Base-by-base conservation (phyloP, 2,797 vertebrate genomes). In the Huso huso region DNA sequence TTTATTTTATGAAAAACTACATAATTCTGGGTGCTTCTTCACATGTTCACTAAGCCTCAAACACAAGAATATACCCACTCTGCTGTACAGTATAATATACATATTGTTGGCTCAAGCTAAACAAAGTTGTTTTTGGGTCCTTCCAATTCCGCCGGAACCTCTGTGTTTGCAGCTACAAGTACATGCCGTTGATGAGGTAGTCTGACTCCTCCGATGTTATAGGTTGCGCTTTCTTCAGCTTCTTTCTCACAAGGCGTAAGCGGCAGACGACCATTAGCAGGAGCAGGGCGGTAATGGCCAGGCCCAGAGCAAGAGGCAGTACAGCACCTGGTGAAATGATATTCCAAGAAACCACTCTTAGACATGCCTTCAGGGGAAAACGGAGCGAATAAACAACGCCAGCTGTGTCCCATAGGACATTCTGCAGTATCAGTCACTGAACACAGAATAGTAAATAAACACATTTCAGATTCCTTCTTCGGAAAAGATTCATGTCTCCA, bases 101-200 rank as follows among this genome's bases (percentile, higher is more conserved):
- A 37, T 37, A 37, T 37, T 37, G 23, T 37, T 37, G 23, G 23
- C 23, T 37, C 2, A 37, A 37, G 23, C 23, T 37, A 37, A 37
- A 37, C 23, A 37, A 37, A 37, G 23, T 37, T 37, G 23, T 18
- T 37, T 37, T 37, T 37, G 23, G 23, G 23, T 37, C 23, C 23
- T 37, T 37, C 23, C 23, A 37, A 37, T 37, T 37, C 23, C 23
- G 23, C 23, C 23, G 4, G 23, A 4, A 37, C 23, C 23, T 37
- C 4, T 37, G 23, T 37, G 23, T 37, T 37, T 64, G 48, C 23
- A 68, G 74, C 81, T 91, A 92, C 81, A 92, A 81, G 84, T 99
- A 99, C 97, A 99, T 99, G 90, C 96, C 96, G 49, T 99, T 99
- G 82, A 99, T 99, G 87, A 99, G 95, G 90, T 98, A 99, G 88